A percentile compares a stretch with the other conserved stretches of the same genome.
Evolutionary conservation across 2,888 invertebrate genomes (phyloP).

Genomic region (Alsophila aescularia): DNA sequence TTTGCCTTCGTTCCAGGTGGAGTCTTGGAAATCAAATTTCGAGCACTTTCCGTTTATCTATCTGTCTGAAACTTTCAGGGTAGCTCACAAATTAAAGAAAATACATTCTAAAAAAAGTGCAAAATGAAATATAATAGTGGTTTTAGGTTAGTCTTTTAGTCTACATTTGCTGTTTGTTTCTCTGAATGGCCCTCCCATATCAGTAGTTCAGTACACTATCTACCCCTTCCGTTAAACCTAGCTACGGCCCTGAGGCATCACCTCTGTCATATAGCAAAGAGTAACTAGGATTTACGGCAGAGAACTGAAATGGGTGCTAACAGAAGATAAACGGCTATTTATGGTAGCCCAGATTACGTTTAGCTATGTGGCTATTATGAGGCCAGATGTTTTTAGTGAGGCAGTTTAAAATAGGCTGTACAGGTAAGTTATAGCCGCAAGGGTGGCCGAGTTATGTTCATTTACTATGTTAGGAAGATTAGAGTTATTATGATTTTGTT

Average conservation of each 20-base stretch:
- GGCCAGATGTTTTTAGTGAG: not conserved
- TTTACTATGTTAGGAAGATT: not conserved
- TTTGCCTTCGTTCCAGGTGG: no score
- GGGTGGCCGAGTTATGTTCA: not conserved
- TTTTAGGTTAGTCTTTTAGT: no score
- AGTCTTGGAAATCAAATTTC: no score
- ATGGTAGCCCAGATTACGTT: conserved; percentile 5
- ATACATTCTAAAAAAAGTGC: no score
- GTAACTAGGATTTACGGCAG: conserved; percentile 14
- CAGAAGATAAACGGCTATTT: conserved; percentile 22
- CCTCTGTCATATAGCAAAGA: conserved; percentile 16
- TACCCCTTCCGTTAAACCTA: not conserved
- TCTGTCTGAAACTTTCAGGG: no score
- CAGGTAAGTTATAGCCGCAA: not conserved
- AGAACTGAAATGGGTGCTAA: conserved; percentile 12
- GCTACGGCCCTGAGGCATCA: not conserved
- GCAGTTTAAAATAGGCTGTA: conserved; percentile 1
- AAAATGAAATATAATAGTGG: no score
- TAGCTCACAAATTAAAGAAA: no score
- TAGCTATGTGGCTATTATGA: conserved; percentile 11
- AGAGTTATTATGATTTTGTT: not conserved
- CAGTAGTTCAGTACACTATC: not conserved
- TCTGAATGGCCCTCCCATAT: no score
- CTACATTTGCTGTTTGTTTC: no score
- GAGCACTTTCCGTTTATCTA: no score